Conservation (phyloP, 2,888 invertebrate species). For the Nasonia oneida region DNA sequence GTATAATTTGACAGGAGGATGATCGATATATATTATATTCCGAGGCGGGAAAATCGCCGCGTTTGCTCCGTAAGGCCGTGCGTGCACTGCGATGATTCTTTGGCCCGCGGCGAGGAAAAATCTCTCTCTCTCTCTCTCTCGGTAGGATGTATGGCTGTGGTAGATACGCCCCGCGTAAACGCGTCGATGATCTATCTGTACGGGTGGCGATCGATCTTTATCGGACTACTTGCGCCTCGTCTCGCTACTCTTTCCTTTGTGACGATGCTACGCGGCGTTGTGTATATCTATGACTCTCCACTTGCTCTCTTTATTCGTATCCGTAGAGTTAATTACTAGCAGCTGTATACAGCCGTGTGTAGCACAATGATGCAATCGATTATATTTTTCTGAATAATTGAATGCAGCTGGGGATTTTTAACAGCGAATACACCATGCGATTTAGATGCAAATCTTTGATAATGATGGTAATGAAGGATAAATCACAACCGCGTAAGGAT, state of each 20-base stretch:
- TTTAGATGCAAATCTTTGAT: slow-evolving; percentile 34
- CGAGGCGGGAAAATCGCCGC: slow-evolving; percentile 28
- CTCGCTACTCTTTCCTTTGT: not conserved
- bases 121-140: not conserved
- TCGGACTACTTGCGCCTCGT: slow-evolving; percentile 12
- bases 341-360: not conserved
- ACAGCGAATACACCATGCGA: not conserved
- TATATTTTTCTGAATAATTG: slow-evolving; percentile 6
- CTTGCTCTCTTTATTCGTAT: not conserved
- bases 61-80: slow-evolving; percentile 3
- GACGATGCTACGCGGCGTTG: not conserved
- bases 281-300: not conserved
- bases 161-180: not conserved
- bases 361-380: not conserved
- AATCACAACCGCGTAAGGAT: slow-evolving; percentile 10
- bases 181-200: slow-evolving; percentile 44
- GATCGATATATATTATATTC: slow-evolving; percentile 53
- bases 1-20: slow-evolving; percentile 59
- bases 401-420: slow-evolving; percentile 4
- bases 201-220: slow-evolving; percentile 53
- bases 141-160: not conserved
- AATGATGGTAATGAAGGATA: slow-evolving; percentile 37
- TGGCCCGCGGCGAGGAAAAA: slow-evolving; percentile 22
- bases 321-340: not conserved
- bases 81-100: not conserved